Evolutionary conservation across 2,888 invertebrate genomes (phyloP).

Genomic region (Pyrocoelia pectoralis): DNA sequence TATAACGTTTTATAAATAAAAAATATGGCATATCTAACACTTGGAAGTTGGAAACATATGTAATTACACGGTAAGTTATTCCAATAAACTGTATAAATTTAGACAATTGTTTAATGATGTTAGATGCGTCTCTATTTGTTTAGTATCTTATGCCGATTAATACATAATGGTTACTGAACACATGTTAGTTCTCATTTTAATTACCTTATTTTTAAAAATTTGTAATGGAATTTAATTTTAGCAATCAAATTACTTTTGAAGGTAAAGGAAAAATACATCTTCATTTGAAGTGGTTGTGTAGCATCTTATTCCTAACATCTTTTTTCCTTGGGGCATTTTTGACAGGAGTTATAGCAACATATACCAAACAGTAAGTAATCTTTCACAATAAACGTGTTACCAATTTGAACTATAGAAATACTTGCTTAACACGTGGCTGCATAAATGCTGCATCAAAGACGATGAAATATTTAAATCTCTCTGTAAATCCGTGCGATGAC

Average conservation of each 20-base stretch:
- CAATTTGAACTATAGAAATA: not conserved
- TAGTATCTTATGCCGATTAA: no score
- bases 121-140: no score
- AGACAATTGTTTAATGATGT: no score
- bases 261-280: not conserved
- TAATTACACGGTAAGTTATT: no score
- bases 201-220: no score
- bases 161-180: no score
- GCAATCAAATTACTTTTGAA: not conserved
- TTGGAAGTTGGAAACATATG: no score
- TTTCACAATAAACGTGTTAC: not conserved
- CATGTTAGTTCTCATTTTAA: no score
- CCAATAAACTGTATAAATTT: no score
- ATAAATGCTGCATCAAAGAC: constrained; percentile 81
- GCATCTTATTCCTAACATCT: not conserved
- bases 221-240: not conserved
- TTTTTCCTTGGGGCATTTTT: not conserved
- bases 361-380: not conserved
- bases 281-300: not conserved
- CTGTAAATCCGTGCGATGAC: constrained; percentile 81
- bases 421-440: constrained; percentile 80
- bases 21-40: no score
- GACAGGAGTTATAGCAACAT: not conserved
- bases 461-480: constrained; percentile 73
- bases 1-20: no score